Percentiles rank a stretch among this genome's conserved stretches.
These are phyloP conservation scores for Hoplodrina ambigua DNA, from an alignment of 2,888 invertebrate species.

Conservation along the genomic window DNA sequence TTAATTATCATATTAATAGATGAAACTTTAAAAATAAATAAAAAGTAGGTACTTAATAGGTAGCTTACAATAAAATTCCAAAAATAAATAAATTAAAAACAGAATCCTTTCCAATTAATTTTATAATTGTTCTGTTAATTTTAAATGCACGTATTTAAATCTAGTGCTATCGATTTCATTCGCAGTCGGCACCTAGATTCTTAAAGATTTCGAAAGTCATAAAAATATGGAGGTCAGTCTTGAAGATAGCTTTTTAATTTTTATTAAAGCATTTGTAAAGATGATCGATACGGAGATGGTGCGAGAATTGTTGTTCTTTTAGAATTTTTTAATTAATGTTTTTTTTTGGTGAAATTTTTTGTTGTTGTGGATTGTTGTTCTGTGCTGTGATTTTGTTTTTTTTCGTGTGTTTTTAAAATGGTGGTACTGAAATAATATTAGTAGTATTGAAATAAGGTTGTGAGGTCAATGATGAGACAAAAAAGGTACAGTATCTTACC, in stretches of 20 bases:
- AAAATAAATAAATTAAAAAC: neutral
- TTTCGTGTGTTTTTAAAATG: conserved; percentile 11
- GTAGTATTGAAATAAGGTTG: neutral
- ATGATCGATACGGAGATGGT: neutral
- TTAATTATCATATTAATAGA: too few relatives aligned
- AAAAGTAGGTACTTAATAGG: too few relatives aligned
- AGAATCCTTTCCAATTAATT: conserved; percentile 10
- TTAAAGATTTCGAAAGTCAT: conserved; percentile 50
- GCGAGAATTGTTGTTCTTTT: neutral
- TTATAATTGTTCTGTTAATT: neutral
- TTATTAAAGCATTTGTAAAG: conserved; percentile 40
- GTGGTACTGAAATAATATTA: too few relatives aligned
- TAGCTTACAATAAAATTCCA: too few relatives aligned
- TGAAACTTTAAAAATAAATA: neutral
- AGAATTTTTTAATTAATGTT: neutral
- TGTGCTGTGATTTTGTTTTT: conserved; percentile 11
- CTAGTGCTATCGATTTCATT: conserved; percentile 19
- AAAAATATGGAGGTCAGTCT: conserved; percentile 47
- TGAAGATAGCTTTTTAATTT: conserved; percentile 27
- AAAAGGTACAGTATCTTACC: neutral
- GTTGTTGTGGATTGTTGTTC: neutral
- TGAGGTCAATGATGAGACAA: neutral
- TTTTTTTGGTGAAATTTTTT: neutral
- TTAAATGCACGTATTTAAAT: conserved; percentile 27
- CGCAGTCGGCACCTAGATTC: conserved; percentile 23